Evolutionary conservation across 1,140 invertebrate species (phyloP), one percentile per base, ranked within the genome.

Genomic region (Subanguina moxae): DNA sequence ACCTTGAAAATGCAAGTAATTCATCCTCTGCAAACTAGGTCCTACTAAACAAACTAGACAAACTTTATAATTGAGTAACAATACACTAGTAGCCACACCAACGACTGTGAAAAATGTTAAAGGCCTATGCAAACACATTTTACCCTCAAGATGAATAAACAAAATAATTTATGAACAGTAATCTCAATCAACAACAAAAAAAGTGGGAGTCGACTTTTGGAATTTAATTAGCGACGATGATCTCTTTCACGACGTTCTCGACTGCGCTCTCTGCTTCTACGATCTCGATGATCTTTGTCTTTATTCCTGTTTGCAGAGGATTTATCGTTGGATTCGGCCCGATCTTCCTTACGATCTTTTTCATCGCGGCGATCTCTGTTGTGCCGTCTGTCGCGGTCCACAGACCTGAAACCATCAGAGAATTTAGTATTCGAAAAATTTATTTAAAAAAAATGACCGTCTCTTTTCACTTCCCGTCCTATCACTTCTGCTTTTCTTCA

Each of bases 181-280:
- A 13, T 5, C 13, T 56, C 52, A 23, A 56, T 56, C 13, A 13
- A 23, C 28, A 28, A 56, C 21, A 56, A 13, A 56, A 56, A 23
- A 23, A 56, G 52, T 56, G 19, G n/a, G 25, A 42, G 8, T 1
- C 30, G 38, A 7, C 21, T 58, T 0, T 64, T 58, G n/a, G 19
- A 58, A 13, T 52, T 19, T n/a, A 21, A 25, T 25, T 68, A 30
- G 1, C 62, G 30, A 46, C 72, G 68, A 74, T 67, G 68, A 27
- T 74, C 68, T 27, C 71, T 67, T 30, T 69, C 23, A 72, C 68
- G 30, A 9, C 73, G 42, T 48, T 71, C 73, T 3, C 74, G 73
- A 58, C 62, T 27, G 23, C 76, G 76, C 32, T 64, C 46, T 48
- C 75, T 57, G 43, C 61, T 27, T 62, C 74, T 57, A 42, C 30